These are phyloP conservation scores for Simalia tracyae DNA, from an alignment of 2,797 vertebrate species.

Conservation along the genomic window DNA sequence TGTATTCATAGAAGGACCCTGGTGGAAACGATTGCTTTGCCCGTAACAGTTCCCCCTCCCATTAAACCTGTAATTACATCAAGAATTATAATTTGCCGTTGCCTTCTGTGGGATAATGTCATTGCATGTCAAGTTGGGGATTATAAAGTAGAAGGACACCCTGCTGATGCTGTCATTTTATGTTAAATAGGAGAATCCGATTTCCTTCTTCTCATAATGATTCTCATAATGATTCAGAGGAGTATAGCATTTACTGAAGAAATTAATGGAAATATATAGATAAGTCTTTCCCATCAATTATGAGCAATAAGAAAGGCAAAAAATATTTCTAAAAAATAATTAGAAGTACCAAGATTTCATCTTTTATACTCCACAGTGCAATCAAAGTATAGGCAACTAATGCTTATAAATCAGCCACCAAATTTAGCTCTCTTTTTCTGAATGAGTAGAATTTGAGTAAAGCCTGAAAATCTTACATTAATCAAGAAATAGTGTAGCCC, in stretches of 20 bases:
- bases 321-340: constrained; percentile 52
- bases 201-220: constrained; percentile 48
- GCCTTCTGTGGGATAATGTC: constrained; percentile 51
- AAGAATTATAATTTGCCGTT: constrained; percentile 51
- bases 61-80: constrained; percentile 75
- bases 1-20: constrained; percentile 52
- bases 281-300: constrained; percentile 15
- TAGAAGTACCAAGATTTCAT: not conserved
- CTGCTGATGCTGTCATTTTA: constrained; percentile 53
- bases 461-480: not conserved
- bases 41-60: constrained; percentile 34
- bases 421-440: not conserved
- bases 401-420: not conserved
- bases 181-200: constrained; percentile 48
- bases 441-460: not conserved
- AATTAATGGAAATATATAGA: not conserved
- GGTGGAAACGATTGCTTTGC: constrained; percentile 63
- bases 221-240: constrained; percentile 37
- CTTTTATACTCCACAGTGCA: not conserved
- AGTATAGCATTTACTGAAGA: not conserved
- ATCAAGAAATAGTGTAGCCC: not conserved
- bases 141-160: constrained; percentile 58
- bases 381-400: not conserved
- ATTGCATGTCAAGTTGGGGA: constrained; percentile 59
- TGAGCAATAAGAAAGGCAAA: constrained; percentile 9